Conservation (phyloP, 2,113 vertebrate genomes). For the Gnathonemus echidnorhynchus region DNA sequence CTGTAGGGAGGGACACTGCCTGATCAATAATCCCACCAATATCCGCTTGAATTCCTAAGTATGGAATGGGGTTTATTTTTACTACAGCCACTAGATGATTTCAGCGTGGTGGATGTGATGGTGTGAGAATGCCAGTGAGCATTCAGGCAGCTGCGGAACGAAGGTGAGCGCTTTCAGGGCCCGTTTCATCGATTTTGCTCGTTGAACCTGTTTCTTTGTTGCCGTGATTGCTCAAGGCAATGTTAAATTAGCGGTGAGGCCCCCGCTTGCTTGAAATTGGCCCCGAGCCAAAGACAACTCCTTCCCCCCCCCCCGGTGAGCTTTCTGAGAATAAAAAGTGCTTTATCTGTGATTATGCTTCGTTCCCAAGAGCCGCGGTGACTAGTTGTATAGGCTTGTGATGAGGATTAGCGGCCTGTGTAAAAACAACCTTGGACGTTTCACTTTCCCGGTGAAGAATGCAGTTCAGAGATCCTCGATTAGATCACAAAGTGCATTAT, state of each 20-base stretch:
- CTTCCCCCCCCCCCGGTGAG: slow-evolving; percentile 39
- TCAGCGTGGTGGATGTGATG: neutral
- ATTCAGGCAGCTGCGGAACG: neutral
- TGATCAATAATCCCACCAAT: neutral
- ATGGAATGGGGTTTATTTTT: neutral
- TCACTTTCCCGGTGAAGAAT: neutral
- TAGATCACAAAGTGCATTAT: neutral
- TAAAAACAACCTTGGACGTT: slow-evolving; percentile 16
- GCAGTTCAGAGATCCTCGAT: neutral
- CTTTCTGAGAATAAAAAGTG: slow-evolving; percentile 61
- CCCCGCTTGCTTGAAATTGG: slow-evolving; percentile 56
- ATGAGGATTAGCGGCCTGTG: slow-evolving; percentile 56
- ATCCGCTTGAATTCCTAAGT: neutral
- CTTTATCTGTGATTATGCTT: slow-evolving; percentile 52
- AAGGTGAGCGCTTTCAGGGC: neutral
- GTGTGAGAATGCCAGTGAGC: neutral
- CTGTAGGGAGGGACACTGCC: neutral
- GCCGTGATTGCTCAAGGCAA: slow-evolving; percentile 57
- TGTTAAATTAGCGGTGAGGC: slow-evolving; percentile 69
- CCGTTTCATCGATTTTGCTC: slow-evolving; percentile 47
- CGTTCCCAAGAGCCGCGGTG: slow-evolving; percentile 65
- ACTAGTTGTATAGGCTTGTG: slow-evolving; percentile 68
- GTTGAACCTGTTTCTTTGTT: slow-evolving; percentile 75
- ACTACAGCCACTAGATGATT: neutral
- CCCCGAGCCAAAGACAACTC: slow-evolving; percentile 64